Base-by-base conservation (phyloP, 2,888 invertebrate genomes). In the Apamea anceps region DNA sequence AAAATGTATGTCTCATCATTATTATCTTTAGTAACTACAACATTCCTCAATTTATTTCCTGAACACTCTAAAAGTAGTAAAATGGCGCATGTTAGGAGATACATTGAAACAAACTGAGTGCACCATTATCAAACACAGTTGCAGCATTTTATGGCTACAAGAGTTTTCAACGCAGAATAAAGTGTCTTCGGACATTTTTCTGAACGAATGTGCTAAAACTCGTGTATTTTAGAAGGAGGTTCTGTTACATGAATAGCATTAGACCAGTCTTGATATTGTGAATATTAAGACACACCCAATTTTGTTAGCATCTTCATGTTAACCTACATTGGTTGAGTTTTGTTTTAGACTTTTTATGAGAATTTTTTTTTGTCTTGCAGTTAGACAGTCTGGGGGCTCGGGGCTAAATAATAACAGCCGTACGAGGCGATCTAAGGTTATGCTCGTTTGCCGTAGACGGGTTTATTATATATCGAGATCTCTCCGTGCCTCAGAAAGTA, bases 121-220 rank as follows among this genome's bases (percentile, higher is more conserved):
- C 66, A 51, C n/a, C 48, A 54, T 75, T 84, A 78, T 54, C 15
- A 72, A 67, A 83, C 74, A 75, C 15, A 75, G 84, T 84, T 79
- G 84, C 84, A 87, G 28, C 68, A 78, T 70, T 84, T 84, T 84
- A 87, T 70, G n/a, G 48, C 37, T 57, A 54, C 66, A 51, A 67
- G 63, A 60, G 28, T 65, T 72, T 63, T 54, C 21, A 45, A 45
- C 45, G 18, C 12, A 71, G 37, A 28, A 63, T 66, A 48, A 68
- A 71, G 37, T 72, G 21, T 73, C 13, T 62, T 37, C 21, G 2
- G 45, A 62, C 25, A 74, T 63, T 51, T 66, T 76, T 82, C 60
- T 54, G 25, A 45, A 63, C 32, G n/a, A 71, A 77, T 42, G 15
- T 13, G 1, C 12, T 18, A 37, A 21, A 71, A 67, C 57, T 70